Evolutionary conservation across 2,113 vertebrate species (phyloP), one percentile per base, ranked within the genome.

Genomic region (Electrona antarctica): DNA sequence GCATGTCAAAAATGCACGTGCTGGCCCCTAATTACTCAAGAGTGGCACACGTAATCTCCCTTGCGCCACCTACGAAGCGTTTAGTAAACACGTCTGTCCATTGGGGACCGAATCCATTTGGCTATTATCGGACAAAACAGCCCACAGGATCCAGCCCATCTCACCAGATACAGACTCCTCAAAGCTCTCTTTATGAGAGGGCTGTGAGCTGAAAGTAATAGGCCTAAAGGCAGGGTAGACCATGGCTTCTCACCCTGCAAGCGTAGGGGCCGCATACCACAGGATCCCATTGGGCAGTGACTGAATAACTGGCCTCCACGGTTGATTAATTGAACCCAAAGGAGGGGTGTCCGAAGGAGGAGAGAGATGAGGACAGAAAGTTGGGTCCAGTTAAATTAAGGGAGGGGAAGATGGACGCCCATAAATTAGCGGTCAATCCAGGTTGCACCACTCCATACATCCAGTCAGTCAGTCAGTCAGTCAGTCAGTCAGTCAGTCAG

Each of bases 121-220:
- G 79, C 77, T 80, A 76, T 83, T 85, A 87, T 83, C 62, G 80
- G 52, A 92, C 86, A 89, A 90, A 92, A 60, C 85, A 82, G 82
- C 83, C 77, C 69, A 86, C 87, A 85, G 87, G 88, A 90, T 87
- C 76, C 21, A 21, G 21, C 21, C 88, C 80, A 41, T 41, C 33
- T 41, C 77, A 61, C 46, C 79, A 71, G 81, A 85, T 87, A 87
- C 80, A 76, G 78, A 70, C 78, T 0, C 76, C 73, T 89, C 85
- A 92, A 92, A 91, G 85, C 80, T 51, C 46, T 74, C 79, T 88
- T 92, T 91, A 91, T 92, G 73, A 78, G 77, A 64, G 83, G 71
- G 86, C 84, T 88, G 82, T 90, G 90, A 91, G 83, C 87, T 91
- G 90, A 92, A 89, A 92, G 91, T 92, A 93, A 93, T 92, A 59